Percentiles rank a stretch among this genome's conserved stretches.
Evolutionary conservation across 2,888 invertebrate species (phyloP).

Genomic region (Lordiphosa fenestrarum): DNA sequence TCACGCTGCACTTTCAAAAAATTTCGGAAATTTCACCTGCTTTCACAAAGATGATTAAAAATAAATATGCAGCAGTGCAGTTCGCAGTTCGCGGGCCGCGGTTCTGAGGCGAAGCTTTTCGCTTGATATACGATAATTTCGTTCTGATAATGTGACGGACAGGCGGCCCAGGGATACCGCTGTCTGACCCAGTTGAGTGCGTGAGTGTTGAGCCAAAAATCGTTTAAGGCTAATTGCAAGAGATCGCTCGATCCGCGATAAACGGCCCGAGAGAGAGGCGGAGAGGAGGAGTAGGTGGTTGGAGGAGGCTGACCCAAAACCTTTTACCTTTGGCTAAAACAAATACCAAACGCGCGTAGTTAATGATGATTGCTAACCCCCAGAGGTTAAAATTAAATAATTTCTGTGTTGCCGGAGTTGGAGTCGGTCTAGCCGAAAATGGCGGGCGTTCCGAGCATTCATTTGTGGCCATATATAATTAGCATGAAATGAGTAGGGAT

Average conservation of each 20-base stretch:
- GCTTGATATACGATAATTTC: conserved; percentile 76
- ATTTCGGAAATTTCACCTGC: conserved; percentile 73
- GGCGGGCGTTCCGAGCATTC: conserved; percentile 66
- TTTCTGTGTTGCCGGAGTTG: conserved; percentile 42
- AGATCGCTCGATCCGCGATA: conserved; percentile 73
- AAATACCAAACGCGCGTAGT: conserved; percentile 50
- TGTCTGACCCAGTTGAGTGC: conserved; percentile 66
- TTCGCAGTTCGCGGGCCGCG: conserved; percentile 23
- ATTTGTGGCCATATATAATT: conserved; percentile 70
- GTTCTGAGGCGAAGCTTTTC: conserved; percentile 39
- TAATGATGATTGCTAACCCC: conserved; percentile 76
- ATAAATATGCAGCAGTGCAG: conserved; percentile 70
- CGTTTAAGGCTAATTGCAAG: conserved; percentile 77
- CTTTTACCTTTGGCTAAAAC: conserved; percentile 43
- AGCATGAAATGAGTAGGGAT: conserved; percentile 76
- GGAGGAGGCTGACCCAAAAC: conserved; percentile 61
- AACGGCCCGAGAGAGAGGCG: conserved; percentile 33
- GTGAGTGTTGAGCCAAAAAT: conserved; percentile 74
- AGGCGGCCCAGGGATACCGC: conserved; percentile 49
- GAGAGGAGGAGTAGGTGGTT: conserved; percentile 18
- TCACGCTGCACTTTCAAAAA: conserved; percentile 76
- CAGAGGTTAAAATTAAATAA: conserved; percentile 76
- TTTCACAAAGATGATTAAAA: conserved; percentile 77
- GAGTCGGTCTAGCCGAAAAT: conserved; percentile 50
- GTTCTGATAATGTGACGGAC: conserved; percentile 75